phyloP scores from a whole-genome alignment of 2,888 invertebrate genomes.

The Philaethria dido region DNA sequence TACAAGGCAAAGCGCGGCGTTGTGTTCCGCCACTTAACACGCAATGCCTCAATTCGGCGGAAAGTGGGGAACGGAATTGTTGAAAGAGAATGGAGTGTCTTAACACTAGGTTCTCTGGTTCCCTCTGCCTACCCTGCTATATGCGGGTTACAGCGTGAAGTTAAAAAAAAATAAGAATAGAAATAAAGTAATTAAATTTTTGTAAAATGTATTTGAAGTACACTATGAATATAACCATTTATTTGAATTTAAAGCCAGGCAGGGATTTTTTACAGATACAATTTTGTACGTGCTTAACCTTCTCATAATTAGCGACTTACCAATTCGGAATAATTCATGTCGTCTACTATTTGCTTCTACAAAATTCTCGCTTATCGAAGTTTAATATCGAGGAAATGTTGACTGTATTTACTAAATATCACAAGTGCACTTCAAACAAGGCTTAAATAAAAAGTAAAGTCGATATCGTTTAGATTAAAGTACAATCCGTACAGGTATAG shows the following conservation, averaged over 20 bases:
- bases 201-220: too few species aligned
- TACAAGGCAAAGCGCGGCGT: too few species aligned
- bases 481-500: background rate
- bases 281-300: background rate
- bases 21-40: too few species aligned
- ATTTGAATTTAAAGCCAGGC: background rate
- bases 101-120: too few species aligned
- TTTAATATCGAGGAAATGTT: slow-evolving; percentile 2
- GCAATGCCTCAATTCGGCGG: too few species aligned
- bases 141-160: too few species aligned
- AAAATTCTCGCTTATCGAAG: slow-evolving; percentile 18
- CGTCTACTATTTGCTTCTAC: slow-evolving; percentile 10
- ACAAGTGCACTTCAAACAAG: background rate
- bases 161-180: too few species aligned
- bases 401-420: slow-evolving; percentile 30
- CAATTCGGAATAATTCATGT: slow-evolving; percentile 32
- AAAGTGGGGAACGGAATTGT: too few species aligned
- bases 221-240: too few species aligned
- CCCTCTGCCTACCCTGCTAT: too few species aligned
- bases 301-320: slow-evolving; percentile 4
- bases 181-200: too few species aligned
- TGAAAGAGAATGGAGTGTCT: too few species aligned
- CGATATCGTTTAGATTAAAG: background rate
- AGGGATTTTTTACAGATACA: background rate
- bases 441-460: background rate